Base-by-base conservation (phyloP, 2,888 invertebrate species). In the Meliscaeva auricollis region DNA sequence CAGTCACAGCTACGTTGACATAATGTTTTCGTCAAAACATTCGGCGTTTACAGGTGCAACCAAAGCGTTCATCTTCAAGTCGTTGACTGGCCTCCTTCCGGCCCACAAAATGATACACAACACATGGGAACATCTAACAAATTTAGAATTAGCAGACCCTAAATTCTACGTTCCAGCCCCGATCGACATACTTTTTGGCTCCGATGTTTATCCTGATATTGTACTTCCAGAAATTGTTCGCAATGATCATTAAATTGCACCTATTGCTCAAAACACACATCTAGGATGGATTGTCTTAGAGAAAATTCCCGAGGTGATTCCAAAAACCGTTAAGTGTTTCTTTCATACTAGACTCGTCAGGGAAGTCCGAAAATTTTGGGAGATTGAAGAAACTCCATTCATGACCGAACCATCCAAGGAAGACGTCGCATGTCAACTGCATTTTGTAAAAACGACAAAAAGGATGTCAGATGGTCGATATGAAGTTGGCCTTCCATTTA, bases 211-310 rank as follows among this genome's bases (percentile, higher is more conserved):
- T 38, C n/a, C 48, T 0, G 72, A 72, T 5, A n/a, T 58, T 1
- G 48, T 72, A 1, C 41, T 48, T 15, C 70, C 58, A 11, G 70
- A 70, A 0, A 58, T 70, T 17, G 11, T 46, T 6, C 11, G 58
- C 11, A 30, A 22, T 3, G 60, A 58, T 26, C 9, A 60, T n/a
- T 4, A 6, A 20, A 38, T 50, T 8, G 48, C 58, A 48, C 60
- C 58, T 3, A 38, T 72, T 13, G 72, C 72, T 1, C 58, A 72
- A 38, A 50, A 60, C 0, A 72, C 48, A 3, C n/a, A 72, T 9
- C 9, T 58, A n/a, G 58, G 60, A 9, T 58, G 58, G 58, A 72
- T 60, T 26, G 15, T 70, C 7, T n/a, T 70, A 4, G 72, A 38
- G 30, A 72, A 72, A 22, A 35, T 38, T 20, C 35, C 35, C 17